Base-by-base conservation (phyloP, 2,888 invertebrate genomes). In the Arenicola marina region DNA sequence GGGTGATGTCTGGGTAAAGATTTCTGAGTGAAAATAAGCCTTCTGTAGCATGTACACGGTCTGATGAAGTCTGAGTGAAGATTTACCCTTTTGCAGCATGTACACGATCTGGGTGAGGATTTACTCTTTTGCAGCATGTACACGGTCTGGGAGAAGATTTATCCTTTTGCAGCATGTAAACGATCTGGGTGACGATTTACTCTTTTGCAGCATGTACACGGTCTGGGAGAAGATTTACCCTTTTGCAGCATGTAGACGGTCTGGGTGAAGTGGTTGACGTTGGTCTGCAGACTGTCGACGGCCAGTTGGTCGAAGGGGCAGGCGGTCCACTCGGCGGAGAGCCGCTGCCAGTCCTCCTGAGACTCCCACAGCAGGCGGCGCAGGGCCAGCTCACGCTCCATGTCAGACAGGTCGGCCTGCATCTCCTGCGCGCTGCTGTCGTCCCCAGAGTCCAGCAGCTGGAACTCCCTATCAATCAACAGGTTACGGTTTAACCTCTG, bases 231-330 rank as follows among this genome's bases (percentile, higher is more conserved):
- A n/a, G n/a, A n/a, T n/a, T 65, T 44, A 81, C 82, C 82, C 78
- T 83, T 83, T 66, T 83, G 82, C 46, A 83, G 72, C 79, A 83
- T 79, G 68, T 78, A 83, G n/a, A 82, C 77, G n/a, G 82, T 83
- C 69, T 83, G 83, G 33, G 79, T 82, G 67, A 82, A 80, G 60
- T 79, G 73, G 68, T 78, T 82, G 55, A 82, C 81, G 71, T 77
- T 78, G 63, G 81, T 82, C 76, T 83, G 83, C 33, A 83, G 71
- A 15, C 67, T 71, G 58, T 83, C 82, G 3, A 83, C 81, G 66
- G 78, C 75, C 33, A 83, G 72, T 2, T 73, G 72, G 62, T 82
- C 82, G 68, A 83, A 81, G 2, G 77, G 61, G 2, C 77, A 76
- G 32, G 75, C 71, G 2, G 78, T 79, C 81, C 82, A 82, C 55